These are phyloP conservation scores for Mellilla xanthometata DNA, from an alignment of 2,888 invertebrate species.

Conservation along the genomic window DNA sequence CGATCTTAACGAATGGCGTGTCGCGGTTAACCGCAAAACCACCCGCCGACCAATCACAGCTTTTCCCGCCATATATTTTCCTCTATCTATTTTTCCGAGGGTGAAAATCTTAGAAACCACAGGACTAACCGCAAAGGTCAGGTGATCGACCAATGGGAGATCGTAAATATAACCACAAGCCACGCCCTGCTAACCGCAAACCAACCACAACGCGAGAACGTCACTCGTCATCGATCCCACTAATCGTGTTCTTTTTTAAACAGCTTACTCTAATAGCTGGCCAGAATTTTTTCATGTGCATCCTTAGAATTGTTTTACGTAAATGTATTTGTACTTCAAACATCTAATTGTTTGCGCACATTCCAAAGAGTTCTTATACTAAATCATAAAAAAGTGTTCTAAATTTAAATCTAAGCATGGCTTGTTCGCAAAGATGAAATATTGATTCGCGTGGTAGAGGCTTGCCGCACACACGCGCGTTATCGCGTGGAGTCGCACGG, in stretches of 20 bases:
- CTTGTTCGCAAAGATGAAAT: conserved; percentile 71
- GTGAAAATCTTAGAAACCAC: conserved; percentile 84
- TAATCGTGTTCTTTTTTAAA: conserved; percentile 63
- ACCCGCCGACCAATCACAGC: conserved; percentile 69
- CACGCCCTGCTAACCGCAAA: conserved; percentile 86
- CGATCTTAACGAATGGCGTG: conserved; percentile 77
- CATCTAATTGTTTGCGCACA: too few species aligned
- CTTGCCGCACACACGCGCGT: conserved; percentile 63
- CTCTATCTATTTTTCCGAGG: conserved; percentile 77
- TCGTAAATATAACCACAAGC: conserved; percentile 84
- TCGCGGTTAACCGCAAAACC: conserved; percentile 79
- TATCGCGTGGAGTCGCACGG: conserved; percentile 66
- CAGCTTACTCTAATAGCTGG: conserved; percentile 16
- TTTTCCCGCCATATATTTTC: conserved; percentile 65
- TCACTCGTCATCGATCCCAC: conserved; percentile 70
- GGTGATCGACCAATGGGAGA: conserved; percentile 82
- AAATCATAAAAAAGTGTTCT: conserved; percentile 10
- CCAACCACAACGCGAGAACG: conserved; percentile 82
- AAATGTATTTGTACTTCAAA: neutral
- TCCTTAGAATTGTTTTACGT: neutral
- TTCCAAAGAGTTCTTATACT: too few species aligned
- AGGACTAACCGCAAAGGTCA: conserved; percentile 82
- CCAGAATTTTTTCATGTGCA: neutral
- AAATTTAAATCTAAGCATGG: conserved; percentile 25
- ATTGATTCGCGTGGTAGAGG: conserved; percentile 75